Evolutionary conservation across 2,888 invertebrate species (phyloP).

Genomic region (Eucera pruinosa): DNA sequence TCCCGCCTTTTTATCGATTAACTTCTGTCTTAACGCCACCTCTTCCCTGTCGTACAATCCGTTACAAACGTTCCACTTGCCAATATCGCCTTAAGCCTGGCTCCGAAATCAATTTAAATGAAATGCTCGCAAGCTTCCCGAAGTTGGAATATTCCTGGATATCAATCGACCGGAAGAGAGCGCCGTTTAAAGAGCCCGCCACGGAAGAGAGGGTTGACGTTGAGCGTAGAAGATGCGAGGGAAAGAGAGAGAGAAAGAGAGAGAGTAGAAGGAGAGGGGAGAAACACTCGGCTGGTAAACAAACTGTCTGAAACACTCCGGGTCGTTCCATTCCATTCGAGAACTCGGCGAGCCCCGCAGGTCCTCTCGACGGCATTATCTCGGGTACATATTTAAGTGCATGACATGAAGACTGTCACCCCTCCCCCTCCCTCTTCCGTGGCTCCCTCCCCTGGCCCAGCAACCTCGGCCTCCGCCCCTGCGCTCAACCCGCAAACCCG

Average conservation of each 20-base stretch:
- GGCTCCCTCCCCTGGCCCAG: constrained; percentile 49
- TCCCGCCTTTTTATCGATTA: constrained; percentile 14
- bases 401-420: constrained; percentile 79
- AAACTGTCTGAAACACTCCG: constrained; percentile 83
- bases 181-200: constrained; percentile 47
- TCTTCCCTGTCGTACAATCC: too few relatives aligned
- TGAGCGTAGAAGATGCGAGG: constrained; percentile 22
- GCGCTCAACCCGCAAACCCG: constrained; percentile 60
- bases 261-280: constrained; percentile 53
- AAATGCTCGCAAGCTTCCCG: background rate
- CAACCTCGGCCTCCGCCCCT: constrained; percentile 29
- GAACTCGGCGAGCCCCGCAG: constrained; percentile 70
- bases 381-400: constrained; percentile 83
- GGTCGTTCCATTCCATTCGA: constrained; percentile 78
- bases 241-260: constrained; percentile 22
- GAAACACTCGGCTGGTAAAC: constrained; percentile 78
- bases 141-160: constrained; percentile 55
- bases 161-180: constrained; percentile 66
- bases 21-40: too few relatives aligned
- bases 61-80: too few relatives aligned
- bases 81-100: too few relatives aligned
- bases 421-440: constrained; percentile 52
- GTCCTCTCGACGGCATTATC: constrained; percentile 81
- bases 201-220: constrained; percentile 53
- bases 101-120: constrained; percentile 2